Evolutionary conservation across 2,113 vertebrate genomes (phyloP).

Genomic region (Heterotis niloticus): DNA sequence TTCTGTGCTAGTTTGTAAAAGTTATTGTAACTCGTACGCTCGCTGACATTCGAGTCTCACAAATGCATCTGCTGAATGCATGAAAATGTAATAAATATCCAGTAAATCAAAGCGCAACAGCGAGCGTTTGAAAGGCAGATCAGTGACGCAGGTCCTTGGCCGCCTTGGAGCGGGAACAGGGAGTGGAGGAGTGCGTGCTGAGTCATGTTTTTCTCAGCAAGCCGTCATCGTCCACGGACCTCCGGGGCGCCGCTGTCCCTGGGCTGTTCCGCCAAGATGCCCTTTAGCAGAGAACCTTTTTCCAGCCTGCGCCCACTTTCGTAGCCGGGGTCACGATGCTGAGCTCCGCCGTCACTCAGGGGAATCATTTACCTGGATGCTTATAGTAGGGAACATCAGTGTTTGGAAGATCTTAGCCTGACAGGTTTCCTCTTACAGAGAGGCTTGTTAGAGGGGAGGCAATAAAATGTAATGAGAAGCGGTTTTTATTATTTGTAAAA

Average conservation of each 20-base stretch:
- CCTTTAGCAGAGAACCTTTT: neutral
- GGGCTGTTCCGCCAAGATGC: neutral
- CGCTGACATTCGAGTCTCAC: too few species aligned
- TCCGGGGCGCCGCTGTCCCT: neutral
- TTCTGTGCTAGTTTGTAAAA: too few species aligned
- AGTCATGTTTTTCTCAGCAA: conserved; percentile 29
- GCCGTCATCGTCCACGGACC: conserved; percentile 5
- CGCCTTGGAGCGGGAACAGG: neutral
- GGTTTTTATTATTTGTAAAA: neutral
- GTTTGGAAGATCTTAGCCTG: neutral
- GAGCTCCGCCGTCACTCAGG: neutral
- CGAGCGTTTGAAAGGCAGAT: too few species aligned
- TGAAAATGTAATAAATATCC: too few species aligned
- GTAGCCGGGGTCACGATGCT: neutral
- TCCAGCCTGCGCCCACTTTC: neutral
- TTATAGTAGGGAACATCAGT: neutral
- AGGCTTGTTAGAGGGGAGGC: neutral
- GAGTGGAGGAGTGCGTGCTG: conserved; percentile 18
- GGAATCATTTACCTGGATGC: neutral
- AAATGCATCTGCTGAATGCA: too few species aligned
- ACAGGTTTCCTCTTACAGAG: conserved; percentile 1
- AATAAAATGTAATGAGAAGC: neutral
- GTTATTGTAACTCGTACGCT: too few species aligned
- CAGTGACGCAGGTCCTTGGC: neutral
- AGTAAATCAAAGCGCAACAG: too few species aligned